phyloP scores from a whole-genome alignment of 2,888 invertebrate genomes.

The Branchellion lobata region DNA sequence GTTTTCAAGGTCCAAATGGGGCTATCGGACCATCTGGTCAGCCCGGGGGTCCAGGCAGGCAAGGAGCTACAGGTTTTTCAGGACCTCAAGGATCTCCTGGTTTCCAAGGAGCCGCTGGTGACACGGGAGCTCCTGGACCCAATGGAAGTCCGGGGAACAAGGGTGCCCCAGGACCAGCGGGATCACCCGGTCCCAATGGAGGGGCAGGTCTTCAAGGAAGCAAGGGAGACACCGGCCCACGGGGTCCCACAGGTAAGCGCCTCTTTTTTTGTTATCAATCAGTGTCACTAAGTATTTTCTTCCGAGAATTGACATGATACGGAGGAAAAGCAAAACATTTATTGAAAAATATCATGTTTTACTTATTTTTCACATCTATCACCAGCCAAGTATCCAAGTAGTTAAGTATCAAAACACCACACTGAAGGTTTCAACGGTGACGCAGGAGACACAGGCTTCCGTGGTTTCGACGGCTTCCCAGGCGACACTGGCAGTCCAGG shows the following conservation, averaged over 20 bases:
- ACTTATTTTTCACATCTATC: background rate
- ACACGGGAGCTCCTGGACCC: slow-evolving; percentile 16
- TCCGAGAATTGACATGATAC: too few species aligned
- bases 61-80: slow-evolving; percentile 19
- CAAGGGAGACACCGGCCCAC: slow-evolving; percentile 53
- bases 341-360: background rate
- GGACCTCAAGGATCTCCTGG: slow-evolving; percentile 20
- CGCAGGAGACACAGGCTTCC: slow-evolving; percentile 40
- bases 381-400: background rate
- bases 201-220: slow-evolving; percentile 55
- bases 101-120: slow-evolving; percentile 22
- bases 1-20: slow-evolving; percentile 7
- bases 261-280: too few species aligned
- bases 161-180: slow-evolving; percentile 27
- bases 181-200: slow-evolving; percentile 43
- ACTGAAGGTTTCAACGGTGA: slow-evolving; percentile 39
- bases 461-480: slow-evolving; percentile 43
- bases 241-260: slow-evolving; percentile 8
- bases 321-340: too few species aligned
- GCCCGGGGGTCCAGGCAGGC: background rate
- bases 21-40: slow-evolving; percentile 11
- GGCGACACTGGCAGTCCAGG: slow-evolving; percentile 22
- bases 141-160: background rate
- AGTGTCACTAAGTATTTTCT: too few species aligned
- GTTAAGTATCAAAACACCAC: too few species aligned